A percentile compares a stretch with the other conserved stretches of the same genome.
phyloP scores from a whole-genome alignment of 2,797 vertebrate genomes.

The Lutjanus argentimaculatus region DNA sequence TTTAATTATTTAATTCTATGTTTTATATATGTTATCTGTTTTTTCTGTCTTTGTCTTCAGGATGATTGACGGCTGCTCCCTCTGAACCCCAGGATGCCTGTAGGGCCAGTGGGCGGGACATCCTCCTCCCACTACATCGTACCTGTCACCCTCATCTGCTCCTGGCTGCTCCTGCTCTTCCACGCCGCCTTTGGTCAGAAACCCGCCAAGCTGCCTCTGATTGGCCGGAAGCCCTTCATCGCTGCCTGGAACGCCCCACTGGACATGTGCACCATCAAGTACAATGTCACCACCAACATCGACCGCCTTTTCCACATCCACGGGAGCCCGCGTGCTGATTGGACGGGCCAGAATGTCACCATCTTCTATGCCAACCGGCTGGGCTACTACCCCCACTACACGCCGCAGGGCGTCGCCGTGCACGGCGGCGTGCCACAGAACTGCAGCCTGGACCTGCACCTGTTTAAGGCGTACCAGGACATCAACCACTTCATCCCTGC shows the following conservation, averaged over 20 bases:
- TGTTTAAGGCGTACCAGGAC: constrained; percentile 83
- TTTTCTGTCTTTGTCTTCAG: constrained; percentile 52
- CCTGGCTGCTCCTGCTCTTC: constrained; percentile 80
- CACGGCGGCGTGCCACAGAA: constrained; percentile 89
- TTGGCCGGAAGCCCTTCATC: constrained; percentile 87
- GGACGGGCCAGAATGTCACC: constrained; percentile 89
- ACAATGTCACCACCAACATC: constrained; percentile 82
- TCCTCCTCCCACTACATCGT: constrained; percentile 76
- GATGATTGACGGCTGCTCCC: constrained; percentile 80
- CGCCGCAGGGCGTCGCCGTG: constrained; percentile 74
- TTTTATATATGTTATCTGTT: too few relatives aligned
- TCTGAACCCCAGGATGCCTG: constrained; percentile 83
- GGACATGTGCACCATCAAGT: constrained; percentile 86
- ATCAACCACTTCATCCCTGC: constrained; percentile 86
- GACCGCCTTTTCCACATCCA: constrained; percentile 84
- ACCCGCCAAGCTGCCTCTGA: constrained; percentile 83
- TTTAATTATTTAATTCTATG: too few relatives aligned
- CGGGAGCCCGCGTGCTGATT: constrained; percentile 84
- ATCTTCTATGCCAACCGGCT: constrained; percentile 91
- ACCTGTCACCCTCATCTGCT: constrained; percentile 77
- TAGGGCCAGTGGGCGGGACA: constrained; percentile 76
- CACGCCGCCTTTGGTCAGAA: constrained; percentile 83
- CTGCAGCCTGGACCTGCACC: constrained; percentile 85
- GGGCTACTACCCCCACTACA: constrained; percentile 89
- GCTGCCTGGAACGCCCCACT: constrained; percentile 88